Conservation (phyloP, 2,888 invertebrate genomes). For the Agriopis aurantiaria region DNA sequence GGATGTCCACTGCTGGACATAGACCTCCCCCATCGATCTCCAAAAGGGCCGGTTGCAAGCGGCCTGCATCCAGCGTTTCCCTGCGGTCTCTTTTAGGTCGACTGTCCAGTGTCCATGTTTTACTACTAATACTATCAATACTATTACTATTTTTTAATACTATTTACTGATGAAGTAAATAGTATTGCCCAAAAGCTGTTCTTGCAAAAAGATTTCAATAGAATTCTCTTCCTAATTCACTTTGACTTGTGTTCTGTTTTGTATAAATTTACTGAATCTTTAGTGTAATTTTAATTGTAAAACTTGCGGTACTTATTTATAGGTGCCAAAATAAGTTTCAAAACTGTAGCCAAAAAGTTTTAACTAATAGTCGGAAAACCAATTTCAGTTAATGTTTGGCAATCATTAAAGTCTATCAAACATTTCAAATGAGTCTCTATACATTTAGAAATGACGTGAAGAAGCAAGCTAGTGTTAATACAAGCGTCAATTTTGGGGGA, state of each 20-base stretch:
- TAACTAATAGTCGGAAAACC: slow-evolving; percentile 10
- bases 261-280: not conserved
- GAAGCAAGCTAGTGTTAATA: no score
- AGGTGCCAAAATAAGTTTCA: not conserved
- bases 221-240: slow-evolving; percentile 1
- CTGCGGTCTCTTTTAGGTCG: no score
- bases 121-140: no score
- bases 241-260: slow-evolving; percentile 6
- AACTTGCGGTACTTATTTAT: no score
- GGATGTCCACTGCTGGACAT: no score
- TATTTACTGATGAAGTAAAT: not conserved
- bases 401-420: slow-evolving; percentile 8
- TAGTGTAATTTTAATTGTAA: not conserved
- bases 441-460: no score
- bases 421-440: slow-evolving; percentile 10
- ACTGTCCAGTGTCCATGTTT: no score
- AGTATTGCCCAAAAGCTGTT: not conserved
- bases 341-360: not conserved
- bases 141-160: no score
- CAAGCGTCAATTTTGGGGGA: no score
- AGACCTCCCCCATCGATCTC: no score
- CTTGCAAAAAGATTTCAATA: not conserved
- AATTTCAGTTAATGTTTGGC: slow-evolving; percentile 19
- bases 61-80: no score
- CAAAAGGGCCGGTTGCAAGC: no score